Evolutionary conservation across 2,113 vertebrate genomes (phyloP).

Genomic region (Trematomus loennbergii): DNA sequence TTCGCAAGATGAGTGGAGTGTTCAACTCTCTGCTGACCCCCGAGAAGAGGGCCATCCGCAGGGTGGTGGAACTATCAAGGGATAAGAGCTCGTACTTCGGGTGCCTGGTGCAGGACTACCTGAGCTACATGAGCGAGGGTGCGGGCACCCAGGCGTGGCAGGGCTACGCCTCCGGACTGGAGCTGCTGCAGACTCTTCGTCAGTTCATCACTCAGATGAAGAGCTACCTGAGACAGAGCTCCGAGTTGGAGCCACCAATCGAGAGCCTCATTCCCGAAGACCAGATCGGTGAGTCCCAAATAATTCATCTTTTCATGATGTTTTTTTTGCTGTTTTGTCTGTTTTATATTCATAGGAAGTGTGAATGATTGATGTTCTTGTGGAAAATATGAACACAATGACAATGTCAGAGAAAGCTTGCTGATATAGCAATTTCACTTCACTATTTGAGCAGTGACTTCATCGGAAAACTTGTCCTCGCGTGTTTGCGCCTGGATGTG

Average conservation of each 20-base stretch:
- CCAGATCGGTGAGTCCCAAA: conserved; percentile 91
- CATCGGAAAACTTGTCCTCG: conserved; percentile 16
- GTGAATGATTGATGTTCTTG: conserved; percentile 12
- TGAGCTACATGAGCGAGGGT: conserved; percentile 93
- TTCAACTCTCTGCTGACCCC: conserved; percentile 95
- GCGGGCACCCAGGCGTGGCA: conserved; percentile 80
- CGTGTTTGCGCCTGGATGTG: conserved; percentile 16
- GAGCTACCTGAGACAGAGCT: conserved; percentile 95
- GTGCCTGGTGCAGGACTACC: conserved; percentile 94
- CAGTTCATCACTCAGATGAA: conserved; percentile 99
- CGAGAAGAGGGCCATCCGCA: conserved; percentile 90
- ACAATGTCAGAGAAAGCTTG: background rate
- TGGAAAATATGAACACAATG: conserved; percentile 25
- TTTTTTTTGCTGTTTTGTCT: background rate
- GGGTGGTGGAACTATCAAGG: conserved; percentile 89
- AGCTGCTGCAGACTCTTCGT: conserved; percentile 95
- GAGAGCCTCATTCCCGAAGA: conserved; percentile 96
- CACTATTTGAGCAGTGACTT: conserved; percentile 20
- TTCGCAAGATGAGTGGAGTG: conserved; percentile 92
- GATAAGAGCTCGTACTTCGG: conserved; percentile 95
- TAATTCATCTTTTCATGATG: background rate
- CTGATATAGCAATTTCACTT: conserved; percentile 63
- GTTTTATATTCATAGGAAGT: conserved; percentile 34
- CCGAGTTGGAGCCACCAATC: conserved; percentile 93
- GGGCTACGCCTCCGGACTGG: conserved; percentile 89